These are phyloP conservation scores for Leptinotarsa haldemani DNA, from an alignment of 2,888 invertebrate species.

Conservation along the genomic window DNA sequence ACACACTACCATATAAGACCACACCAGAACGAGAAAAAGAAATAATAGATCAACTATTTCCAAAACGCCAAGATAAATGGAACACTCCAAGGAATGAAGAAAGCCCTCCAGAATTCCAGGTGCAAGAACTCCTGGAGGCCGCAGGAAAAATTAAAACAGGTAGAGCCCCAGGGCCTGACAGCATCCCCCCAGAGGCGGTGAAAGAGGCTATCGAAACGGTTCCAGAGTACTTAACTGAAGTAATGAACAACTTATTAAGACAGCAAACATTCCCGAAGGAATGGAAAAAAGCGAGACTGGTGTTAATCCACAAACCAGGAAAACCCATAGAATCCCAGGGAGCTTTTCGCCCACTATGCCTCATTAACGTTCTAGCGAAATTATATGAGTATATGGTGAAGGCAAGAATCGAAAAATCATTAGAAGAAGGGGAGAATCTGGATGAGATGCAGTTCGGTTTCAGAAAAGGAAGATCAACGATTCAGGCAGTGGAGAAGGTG, in stretches of 20 bases:
- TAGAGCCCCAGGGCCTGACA: neutral
- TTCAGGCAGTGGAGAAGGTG: neutral
- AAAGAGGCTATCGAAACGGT: neutral
- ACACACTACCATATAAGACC: neutral
- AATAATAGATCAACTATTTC: neutral
- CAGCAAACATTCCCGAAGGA: neutral
- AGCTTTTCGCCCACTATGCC: conserved; percentile 4
- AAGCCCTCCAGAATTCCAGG: neutral
- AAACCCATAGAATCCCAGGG: neutral
- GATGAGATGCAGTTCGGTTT: no score
- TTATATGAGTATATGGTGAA: no score
- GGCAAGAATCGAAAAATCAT: no score
- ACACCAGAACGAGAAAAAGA: neutral
- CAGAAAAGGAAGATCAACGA: neutral
- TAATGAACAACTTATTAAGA: neutral
- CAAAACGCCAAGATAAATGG: neutral
- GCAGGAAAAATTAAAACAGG: neutral
- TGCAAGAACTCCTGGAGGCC: neutral
- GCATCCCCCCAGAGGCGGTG: neutral
- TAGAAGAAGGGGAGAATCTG: no score
- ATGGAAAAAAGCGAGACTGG: neutral
- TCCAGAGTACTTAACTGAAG: neutral
- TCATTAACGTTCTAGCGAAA: neutral
- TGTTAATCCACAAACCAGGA: conserved; percentile 5
- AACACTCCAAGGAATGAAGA: neutral